Base-by-base conservation (phyloP, 2,113 vertebrate species). In the Noturus placidus region DNA sequence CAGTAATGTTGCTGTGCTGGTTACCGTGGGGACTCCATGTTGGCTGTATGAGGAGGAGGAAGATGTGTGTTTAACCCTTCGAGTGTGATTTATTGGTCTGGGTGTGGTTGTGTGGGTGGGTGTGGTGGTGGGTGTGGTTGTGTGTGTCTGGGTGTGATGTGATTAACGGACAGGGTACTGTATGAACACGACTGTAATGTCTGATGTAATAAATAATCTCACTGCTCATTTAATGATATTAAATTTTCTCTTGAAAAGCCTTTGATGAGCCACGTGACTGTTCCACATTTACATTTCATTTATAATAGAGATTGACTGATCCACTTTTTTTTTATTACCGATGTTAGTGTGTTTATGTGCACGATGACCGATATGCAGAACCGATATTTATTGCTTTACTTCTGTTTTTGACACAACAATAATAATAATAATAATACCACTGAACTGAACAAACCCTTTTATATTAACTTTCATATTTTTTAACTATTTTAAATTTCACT, bases 181-280 rank as follows among this genome's bases (percentile, higher is more conserved):
- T 86, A 20, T 2, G 30, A 78, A 86, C 22, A 86, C 3, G 19
- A 65, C 38, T 67, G 42, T 65, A 80, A 65, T 19, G 13, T 56
- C 4, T 50, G 46, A 50, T 78, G 57, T 86, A 86, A 86, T 78
- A 86, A 86, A 86, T 78, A 86, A 50, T 74, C 15, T 54, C 9
- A 52, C 42, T 69, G 46, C 15, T 79, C 19, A n/a, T 9, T 56
- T 56, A 7, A 52, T 42, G 2, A 42, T 17, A 72, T 42, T 10
- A 22, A 5, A 76, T 27, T 42, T 38, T 72, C 33, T 50, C 22
- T 76, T 35, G 19, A 20, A 69, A 69, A 69, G 30, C 67, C 11
- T n/a, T 10, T 27, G 65, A 67, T 70, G 67, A 70, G 30, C 33
- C 30, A 8, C 35, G 67, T 70, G 33, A 35, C 33, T 70, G 63